Base-by-base conservation (phyloP, 2,113 vertebrate genomes). In the Aspiorhynchus laticeps region DNA sequence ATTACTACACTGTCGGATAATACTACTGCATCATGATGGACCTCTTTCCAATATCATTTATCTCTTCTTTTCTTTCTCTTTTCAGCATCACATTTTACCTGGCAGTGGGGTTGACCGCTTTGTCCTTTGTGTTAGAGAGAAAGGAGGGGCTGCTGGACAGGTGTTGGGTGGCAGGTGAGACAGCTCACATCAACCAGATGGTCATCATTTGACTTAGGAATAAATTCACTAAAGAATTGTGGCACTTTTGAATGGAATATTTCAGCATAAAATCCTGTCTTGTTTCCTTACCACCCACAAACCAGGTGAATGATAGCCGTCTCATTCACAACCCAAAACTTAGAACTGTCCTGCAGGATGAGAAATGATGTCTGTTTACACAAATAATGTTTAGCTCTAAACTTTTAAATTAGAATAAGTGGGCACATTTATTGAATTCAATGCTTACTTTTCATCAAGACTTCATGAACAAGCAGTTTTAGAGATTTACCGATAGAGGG, bases 111-210 rank as follows among this genome's bases (percentile, higher is more conserved):
- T 91, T 96, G 89, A 96, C 95, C 0, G 95, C 95, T 0, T 91
- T 96, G 36, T 96, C 95, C 82, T 96, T 96, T 26, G 94, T 96
- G 46, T 89, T 95, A 77, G 95, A 96, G 90, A 94, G 93, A 81
- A 96, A 95, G 84, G 94, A 95, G 74, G 95, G 95, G 0, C 92
- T 96, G 69, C 14, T 96, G 88, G 93, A 96, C 91, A 90, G 95
- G 61, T 95, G 94, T 83, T 95, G 93, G 94, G 95, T 95, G 1
- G 93, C 95, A 94, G 95, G 95, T 96, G 86, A 93, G 91, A 85
- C 4, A 14, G 78, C 56, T n/a, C 10, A 41, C 36, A 61, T 38
- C 7, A 7, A 26, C 36, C 36, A n/a, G 43, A 82, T 75, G 33
- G 17, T 9, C 38, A 48, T 76, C 24, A 12, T 77, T 61, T 48